Evolutionary conservation across 2,888 invertebrate genomes (phyloP), one percentile per base, ranked within the genome.

Genomic region (Gnatocerus cornutus): DNA sequence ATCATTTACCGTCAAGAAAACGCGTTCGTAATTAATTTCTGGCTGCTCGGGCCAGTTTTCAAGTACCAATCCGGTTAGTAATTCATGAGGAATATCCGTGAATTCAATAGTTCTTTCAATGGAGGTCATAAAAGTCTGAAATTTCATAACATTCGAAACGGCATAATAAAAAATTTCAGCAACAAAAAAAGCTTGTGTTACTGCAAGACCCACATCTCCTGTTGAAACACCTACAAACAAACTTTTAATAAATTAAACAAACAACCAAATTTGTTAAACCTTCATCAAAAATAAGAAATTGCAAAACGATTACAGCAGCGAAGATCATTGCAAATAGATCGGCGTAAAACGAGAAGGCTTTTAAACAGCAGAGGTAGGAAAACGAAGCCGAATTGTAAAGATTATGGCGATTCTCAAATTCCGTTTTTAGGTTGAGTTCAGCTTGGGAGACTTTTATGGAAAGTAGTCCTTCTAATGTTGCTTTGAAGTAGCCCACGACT

Each of bases 171-270:
- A 87, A 77, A 89, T 71, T 83, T 85, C 83, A 8, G 92, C 0
- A 92, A 92, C 68, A 93, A 90, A 89, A 84, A 93, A 92, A n/a
- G 92, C 91, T 80, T 93, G 92, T 0, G 93, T 92, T 64, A 93
- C 92, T n/a, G 93, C 93, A 63, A 94, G 81, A 13, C 93, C 93
- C 0, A 93, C 92, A 78, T 90, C 89, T 48, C 93, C 93, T 0
- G 62, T 39, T 46, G 30, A n/a, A 12, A 13, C 39, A 13, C 30
- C 64, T 64, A 12, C 12, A 43, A 4, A 21, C n/a, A n/a, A n/a
- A n/a, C n/a, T n/a, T n/a, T n/a, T n/a, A n/a, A n/a, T n/a, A 21
- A 21, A 21, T 4, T 21, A 3, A 21, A 21, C 2, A 21, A 21
- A 21, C 1, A 21, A 43, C 29, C n/a, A n/a, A 21, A 21, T 3